Evolutionary conservation across 2,797 vertebrate genomes (phyloP).

Genomic region (Choloepus didactylus): DNA sequence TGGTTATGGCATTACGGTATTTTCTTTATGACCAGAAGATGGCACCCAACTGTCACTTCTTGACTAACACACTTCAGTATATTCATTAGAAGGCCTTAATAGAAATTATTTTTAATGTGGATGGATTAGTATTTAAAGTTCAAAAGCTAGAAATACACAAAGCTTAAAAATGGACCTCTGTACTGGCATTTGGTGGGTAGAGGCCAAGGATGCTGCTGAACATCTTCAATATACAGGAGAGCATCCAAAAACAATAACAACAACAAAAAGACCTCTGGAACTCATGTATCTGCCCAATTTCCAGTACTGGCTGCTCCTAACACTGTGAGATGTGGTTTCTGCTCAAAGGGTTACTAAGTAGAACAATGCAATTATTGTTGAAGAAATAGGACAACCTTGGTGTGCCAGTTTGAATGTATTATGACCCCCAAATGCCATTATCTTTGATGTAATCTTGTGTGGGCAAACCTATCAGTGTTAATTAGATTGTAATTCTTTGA

Average conservation of each 20-base stretch:
- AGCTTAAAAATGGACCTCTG: neutral
- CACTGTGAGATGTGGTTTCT: neutral
- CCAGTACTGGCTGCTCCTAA: neutral
- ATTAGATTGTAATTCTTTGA: too few species aligned
- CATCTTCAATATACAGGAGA: too few species aligned
- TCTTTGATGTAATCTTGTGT: too few species aligned
- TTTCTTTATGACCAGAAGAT: constrained; percentile 60
- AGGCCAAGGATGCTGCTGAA: too few species aligned
- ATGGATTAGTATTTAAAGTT: constrained; percentile 29
- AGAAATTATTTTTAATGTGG: neutral
- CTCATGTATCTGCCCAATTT: neutral
- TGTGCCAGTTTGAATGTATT: too few species aligned
- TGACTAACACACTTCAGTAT: neutral
- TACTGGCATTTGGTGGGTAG: too few species aligned
- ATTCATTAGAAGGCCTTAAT: neutral
- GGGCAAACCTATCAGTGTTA: too few species aligned
- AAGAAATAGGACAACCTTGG: neutral
- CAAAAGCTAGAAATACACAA: constrained; percentile 48
- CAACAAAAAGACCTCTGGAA: neutral
- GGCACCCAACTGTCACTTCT: constrained; percentile 67
- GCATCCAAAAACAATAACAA: too few species aligned
- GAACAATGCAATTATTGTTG: neutral
- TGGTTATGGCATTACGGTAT: neutral
- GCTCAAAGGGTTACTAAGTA: neutral
- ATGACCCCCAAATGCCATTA: too few species aligned